phyloP scores from a whole-genome alignment of 2,797 vertebrate species.

The Sebastolobus alascanus region DNA sequence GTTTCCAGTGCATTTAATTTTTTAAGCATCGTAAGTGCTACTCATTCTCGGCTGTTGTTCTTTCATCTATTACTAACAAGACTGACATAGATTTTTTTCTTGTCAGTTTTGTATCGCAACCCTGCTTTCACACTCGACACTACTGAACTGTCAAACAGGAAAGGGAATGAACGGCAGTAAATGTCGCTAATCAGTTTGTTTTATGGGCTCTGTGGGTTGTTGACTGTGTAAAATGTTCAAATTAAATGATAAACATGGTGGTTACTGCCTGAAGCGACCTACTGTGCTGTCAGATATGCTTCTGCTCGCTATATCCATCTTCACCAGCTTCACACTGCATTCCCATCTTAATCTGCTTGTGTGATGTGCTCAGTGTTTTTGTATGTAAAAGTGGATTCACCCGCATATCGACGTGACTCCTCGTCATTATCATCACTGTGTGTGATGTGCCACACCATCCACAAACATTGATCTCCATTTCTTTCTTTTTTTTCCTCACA shows the following conservation, averaged over 20 bases:
- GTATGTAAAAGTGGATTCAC: neutral
- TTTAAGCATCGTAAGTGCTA: neutral
- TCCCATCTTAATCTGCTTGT: neutral
- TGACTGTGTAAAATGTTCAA: neutral
- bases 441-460: neutral
- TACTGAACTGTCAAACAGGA: neutral
- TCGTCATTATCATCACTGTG: neutral
- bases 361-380: neutral
- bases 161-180: neutral
- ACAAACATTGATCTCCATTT: neutral
- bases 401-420: neutral
- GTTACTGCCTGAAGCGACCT: neutral
- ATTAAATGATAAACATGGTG: neutral
- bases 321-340: conserved; percentile 5
- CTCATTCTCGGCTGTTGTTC: neutral
- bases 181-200: neutral
- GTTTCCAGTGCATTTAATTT: neutral
- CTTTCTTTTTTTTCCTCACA: neutral
- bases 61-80: conserved; percentile 11
- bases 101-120: neutral
- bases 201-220: neutral
- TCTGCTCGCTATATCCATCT: neutral
- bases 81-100: neutral
- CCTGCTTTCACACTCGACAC: neutral
- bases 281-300: neutral